These are phyloP conservation scores for Plebejus anna DNA, from an alignment of 2,888 invertebrate species.

Conservation along the genomic window DNA sequence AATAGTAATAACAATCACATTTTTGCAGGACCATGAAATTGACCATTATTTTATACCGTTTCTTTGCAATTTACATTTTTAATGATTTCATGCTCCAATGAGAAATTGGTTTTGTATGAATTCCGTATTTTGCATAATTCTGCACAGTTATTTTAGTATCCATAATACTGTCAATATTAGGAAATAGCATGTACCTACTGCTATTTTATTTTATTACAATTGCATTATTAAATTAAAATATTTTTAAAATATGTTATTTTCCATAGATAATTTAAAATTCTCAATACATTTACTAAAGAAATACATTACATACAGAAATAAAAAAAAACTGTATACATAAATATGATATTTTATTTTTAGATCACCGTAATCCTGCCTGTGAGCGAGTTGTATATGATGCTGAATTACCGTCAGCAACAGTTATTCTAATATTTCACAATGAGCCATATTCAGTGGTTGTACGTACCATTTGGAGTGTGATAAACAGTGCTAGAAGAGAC, in stretches of 20 bases:
- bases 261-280: no score
- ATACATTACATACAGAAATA: no score
- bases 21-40: conserved; percentile 6
- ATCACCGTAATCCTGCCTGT: conserved; percentile 67
- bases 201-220: neutral
- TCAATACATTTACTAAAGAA: no score
- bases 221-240: no score
- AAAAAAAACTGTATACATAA: neutral
- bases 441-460: conserved; percentile 93
- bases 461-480: conserved; percentile 93
- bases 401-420: conserved; percentile 85
- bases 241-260: no score
- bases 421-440: conserved; percentile 94
- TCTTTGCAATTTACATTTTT: neutral
- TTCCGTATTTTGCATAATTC: neutral
- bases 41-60: neutral
- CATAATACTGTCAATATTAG: neutral
- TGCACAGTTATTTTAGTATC: neutral
- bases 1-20: neutral
- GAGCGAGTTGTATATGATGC: conserved; percentile 66
- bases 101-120: conserved; percentile 8
- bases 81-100: conserved; percentile 2
- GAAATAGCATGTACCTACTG: neutral
- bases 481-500: conserved; percentile 84
- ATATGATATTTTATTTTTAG: conserved; percentile 42